Percentiles rank a stretch among this genome's conserved stretches.
These are phyloP conservation scores for Onthophagus taurus DNA, from an alignment of 1,140 invertebrate genomes.

Conservation along the genomic window DNA sequence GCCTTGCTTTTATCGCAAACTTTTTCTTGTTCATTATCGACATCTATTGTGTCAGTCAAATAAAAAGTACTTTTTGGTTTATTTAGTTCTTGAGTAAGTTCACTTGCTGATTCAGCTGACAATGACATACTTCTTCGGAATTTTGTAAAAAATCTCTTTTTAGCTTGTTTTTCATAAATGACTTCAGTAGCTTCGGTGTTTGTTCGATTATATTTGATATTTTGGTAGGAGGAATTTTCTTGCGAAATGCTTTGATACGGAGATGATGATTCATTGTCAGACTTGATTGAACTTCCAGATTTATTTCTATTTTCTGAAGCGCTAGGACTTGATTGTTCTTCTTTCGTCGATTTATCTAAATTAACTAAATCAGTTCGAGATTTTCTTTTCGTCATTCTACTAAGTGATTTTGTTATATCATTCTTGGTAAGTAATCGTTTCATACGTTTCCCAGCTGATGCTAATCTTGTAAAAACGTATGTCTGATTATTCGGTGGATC, in stretches of 20 bases:
- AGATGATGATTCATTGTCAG: neutral
- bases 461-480: constrained; percentile 41
- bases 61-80: constrained; percentile 52
- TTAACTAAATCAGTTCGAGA: constrained; percentile 26
- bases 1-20: constrained; percentile 33
- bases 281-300: neutral
- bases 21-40: constrained; percentile 38
- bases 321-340: neutral
- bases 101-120: constrained; percentile 22
- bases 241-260: neutral
- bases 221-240: constrained; percentile 10
- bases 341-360: neutral
- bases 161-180: constrained; percentile 15
- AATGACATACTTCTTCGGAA: constrained; percentile 32
- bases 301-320: neutral
- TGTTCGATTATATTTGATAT: neutral
- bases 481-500: constrained; percentile 46
- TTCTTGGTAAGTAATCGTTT: constrained; percentile 30
- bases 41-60: constrained; percentile 49
- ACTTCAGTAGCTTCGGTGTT: neutral
- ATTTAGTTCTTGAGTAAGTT: constrained; percentile 22
- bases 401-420: constrained; percentile 34
- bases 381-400: constrained; percentile 32
- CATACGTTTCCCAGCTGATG: constrained; percentile 31
- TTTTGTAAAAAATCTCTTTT: constrained; percentile 28